Evolutionary conservation across 1,140 invertebrate genomes (phyloP).

Genomic region (Lordiphosa stackelbergi): DNA sequence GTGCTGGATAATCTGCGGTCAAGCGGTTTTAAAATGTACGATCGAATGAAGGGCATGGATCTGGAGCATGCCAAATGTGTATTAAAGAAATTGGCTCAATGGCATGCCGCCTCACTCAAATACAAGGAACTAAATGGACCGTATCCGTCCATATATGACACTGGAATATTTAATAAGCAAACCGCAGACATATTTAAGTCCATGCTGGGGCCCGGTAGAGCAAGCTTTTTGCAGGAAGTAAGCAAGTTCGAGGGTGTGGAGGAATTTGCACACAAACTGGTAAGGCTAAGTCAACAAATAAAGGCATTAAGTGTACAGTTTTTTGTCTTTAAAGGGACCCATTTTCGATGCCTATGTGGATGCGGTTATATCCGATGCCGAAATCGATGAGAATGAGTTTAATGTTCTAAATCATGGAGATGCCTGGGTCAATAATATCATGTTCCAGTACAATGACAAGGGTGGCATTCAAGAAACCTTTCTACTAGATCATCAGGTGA

Average conservation of each 20-base stretch:
- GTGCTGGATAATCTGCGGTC: constrained; percentile 30
- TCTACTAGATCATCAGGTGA: constrained; percentile 73
- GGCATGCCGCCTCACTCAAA: constrained; percentile 79
- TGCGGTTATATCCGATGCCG: constrained; percentile 15
- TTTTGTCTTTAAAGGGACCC: constrained; percentile 3
- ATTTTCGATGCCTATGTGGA: constrained; percentile 15
- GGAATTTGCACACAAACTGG: constrained; percentile 36
- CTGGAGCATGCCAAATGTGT: constrained; percentile 78
- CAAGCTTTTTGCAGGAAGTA: constrained; percentile 4
- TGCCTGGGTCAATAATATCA: constrained; percentile 82
- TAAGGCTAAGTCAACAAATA: constrained; percentile 6
- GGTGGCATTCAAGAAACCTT: constrained; percentile 78
- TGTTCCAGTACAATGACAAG: constrained; percentile 80
- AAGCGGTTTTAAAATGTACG: constrained; percentile 28
- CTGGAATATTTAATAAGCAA: constrained; percentile 16
- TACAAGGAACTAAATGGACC: constrained; percentile 44
- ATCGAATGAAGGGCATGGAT: constrained; percentile 78
- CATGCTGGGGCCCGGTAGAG: not conserved
- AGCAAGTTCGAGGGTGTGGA: constrained; percentile 14
- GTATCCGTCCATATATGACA: constrained; percentile 25
- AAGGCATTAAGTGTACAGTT: not conserved
- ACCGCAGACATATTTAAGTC: constrained; percentile 10
- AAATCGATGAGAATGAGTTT: constrained; percentile 77
- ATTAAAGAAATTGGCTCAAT: constrained; percentile 78
- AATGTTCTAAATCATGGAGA: constrained; percentile 82